These are phyloP conservation scores for Xestia sexstrigata DNA, from an alignment of 2,888 invertebrate species.

Conservation along the genomic window DNA sequence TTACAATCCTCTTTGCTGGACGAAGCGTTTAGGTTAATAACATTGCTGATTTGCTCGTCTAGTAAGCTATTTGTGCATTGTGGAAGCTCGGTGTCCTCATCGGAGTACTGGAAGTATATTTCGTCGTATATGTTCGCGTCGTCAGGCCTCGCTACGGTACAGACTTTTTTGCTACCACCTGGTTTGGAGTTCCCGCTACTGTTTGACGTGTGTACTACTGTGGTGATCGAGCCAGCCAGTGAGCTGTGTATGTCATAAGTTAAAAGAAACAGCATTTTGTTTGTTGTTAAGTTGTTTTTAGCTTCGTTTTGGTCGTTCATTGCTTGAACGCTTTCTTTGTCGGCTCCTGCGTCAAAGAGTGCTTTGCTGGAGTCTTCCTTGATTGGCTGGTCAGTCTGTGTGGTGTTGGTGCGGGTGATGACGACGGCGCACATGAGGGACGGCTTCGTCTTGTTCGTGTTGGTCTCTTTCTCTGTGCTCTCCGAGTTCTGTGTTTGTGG, in stretches of 20 bases:
- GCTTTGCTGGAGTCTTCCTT: slow-evolving; percentile 85
- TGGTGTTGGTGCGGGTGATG: slow-evolving; percentile 79
- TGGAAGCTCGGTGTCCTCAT: slow-evolving; percentile 90
- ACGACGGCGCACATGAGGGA: slow-evolving; percentile 85
- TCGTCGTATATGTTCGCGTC: slow-evolving; percentile 86
- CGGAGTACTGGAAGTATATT: slow-evolving; percentile 90
- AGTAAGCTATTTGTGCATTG: slow-evolving; percentile 85
- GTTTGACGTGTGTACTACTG: slow-evolving; percentile 85
- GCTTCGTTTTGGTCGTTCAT: slow-evolving; percentile 95
- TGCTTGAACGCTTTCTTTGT: slow-evolving; percentile 91
- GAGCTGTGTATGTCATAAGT: slow-evolving; percentile 94
- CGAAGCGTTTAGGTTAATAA: slow-evolving; percentile 88
- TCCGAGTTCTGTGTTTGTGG: slow-evolving; percentile 81
- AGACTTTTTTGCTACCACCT: slow-evolving; percentile 89
- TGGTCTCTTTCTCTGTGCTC: slow-evolving; percentile 81
- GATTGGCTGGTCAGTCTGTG: slow-evolving; percentile 80
- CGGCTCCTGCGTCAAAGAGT: slow-evolving; percentile 83
- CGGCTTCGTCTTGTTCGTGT: slow-evolving; percentile 80
- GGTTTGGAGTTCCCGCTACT: slow-evolving; percentile 88
- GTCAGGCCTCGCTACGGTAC: slow-evolving; percentile 82
- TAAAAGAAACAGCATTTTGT: slow-evolving; percentile 91
- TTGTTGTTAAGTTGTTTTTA: slow-evolving; percentile 86
- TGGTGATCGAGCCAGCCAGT: slow-evolving; percentile 84
- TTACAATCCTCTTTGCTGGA: slow-evolving; percentile 87
- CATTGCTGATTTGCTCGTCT: slow-evolving; percentile 89